Evolutionary conservation across 2,888 invertebrate genomes (phyloP), one percentile per base, ranked within the genome.

Genomic region (Cyaniris semiargus): DNA sequence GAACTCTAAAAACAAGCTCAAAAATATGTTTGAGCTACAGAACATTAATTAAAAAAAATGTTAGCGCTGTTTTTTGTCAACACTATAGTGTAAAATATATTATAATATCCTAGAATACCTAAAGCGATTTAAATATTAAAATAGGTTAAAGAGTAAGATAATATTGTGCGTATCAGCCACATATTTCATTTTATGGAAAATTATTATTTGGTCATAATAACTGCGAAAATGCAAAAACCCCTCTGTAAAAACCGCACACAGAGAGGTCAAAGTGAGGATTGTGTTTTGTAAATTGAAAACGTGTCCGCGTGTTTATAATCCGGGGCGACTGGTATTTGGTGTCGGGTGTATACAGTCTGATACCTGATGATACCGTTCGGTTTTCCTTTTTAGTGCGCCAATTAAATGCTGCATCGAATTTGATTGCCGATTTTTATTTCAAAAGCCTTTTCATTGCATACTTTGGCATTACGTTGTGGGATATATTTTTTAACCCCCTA

Each of bases 211-310:
- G 10, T 60, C 23, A 21, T 23, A 23, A 60, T 23, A 60, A 1
- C 60, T 60, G 60, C 21, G 21, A 21, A 58, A 21, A 38, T 38
- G 15, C 27, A 48, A 74, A 38, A 72, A 72, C 2, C 27, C 27
- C 27, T 66, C 15, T 5, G 10, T 23, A 23, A 23, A 60, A 60
- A 27, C 27, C 27, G 13, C 10, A 27, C 23, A 31, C 23, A 21
- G 76, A 71, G 76, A 70, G 77, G 78, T 79, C 79, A 79, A 80
- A 79, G 80, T 76, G 75, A 70, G 81, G 83, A 83, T 83, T 82
- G 44, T 72, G 21, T 81, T 80, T 71, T 78, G 79, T 79, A 82
- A 82, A 83, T 83, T 82, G 83, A 77, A 81, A 82, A 81, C 83
- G 81, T 82, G 82, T 81, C 81, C 79, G 78, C 77, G 70, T 76